Evolutionary conservation across 2,888 invertebrate species (phyloP).

Genomic region (Pterostichus madidus): DNA sequence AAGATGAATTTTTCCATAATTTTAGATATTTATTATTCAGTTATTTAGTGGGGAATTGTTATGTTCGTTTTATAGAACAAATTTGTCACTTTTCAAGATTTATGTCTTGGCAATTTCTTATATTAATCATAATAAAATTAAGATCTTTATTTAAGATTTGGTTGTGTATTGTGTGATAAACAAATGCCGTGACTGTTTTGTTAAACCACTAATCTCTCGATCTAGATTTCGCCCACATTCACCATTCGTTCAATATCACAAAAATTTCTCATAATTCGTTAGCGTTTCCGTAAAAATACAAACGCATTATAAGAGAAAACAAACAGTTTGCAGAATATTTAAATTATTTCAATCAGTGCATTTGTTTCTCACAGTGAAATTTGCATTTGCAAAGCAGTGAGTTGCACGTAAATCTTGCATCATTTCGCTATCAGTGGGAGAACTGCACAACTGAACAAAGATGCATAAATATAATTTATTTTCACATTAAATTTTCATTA

Average conservation of each 20-base stretch:
- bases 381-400: conserved; percentile 1
- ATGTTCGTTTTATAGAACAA: not conserved
- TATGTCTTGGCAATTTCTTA: conserved; percentile 6
- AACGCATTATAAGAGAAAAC: not conserved
- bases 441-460: not conserved
- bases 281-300: not conserved
- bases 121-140: conserved; percentile 38
- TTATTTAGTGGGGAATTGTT: too few relatives aligned
- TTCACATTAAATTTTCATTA: conserved; percentile 9
- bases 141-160: conserved; percentile 4
- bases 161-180: conserved; percentile 21
- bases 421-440: not conserved
- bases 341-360: conserved; percentile 23
- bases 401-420: not conserved
- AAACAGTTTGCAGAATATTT: not conserved
- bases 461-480: not conserved
- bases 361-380: conserved; percentile 2
- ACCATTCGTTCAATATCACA: conserved; percentile 5
- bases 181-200: conserved; percentile 6
- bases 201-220: conserved; percentile 1
- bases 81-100: conserved; percentile 18
- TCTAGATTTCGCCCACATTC: not conserved
- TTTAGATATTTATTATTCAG: too few relatives aligned
- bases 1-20: too few relatives aligned
- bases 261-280: not conserved